Evolutionary conservation across 2,888 invertebrate species (phyloP).

Genomic region (Aproaerema taeniolella): DNA sequence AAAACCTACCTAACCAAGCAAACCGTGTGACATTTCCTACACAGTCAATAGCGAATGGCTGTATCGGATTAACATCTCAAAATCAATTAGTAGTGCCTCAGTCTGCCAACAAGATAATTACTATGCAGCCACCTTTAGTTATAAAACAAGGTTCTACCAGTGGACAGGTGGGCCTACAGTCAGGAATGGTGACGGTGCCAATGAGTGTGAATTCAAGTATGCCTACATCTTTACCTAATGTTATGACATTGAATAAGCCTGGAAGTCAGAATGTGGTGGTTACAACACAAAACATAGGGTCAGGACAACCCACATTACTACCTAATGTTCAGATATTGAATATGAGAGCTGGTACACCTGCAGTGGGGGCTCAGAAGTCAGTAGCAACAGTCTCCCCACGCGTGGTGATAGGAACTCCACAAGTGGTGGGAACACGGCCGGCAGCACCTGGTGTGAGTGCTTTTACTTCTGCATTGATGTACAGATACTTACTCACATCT

Average conservation of each 20-base stretch:
- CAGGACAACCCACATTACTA: constrained; percentile 79
- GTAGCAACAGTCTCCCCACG: constrained; percentile 87
- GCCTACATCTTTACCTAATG: constrained; percentile 77
- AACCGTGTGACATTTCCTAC: constrained; percentile 39
- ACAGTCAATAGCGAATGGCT: constrained; percentile 83
- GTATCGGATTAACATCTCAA: constrained; percentile 78
- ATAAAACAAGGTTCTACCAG: constrained; percentile 60
- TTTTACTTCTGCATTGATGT: constrained; percentile 9
- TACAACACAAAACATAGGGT: constrained; percentile 79
- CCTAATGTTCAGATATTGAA: constrained; percentile 92
- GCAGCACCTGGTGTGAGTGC: constrained; percentile 86
- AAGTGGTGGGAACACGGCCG: constrained; percentile 88
- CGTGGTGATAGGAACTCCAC: constrained; percentile 89
- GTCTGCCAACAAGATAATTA: constrained; percentile 40
- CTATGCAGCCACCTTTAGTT: constrained; percentile 66
- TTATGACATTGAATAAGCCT: constrained; percentile 80
- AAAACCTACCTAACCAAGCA: constrained; percentile 55
- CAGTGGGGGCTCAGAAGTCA: constrained; percentile 83
- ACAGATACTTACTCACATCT: constrained; percentile 6
- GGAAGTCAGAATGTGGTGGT: constrained; percentile 68
- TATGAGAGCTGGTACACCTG: constrained; percentile 85
- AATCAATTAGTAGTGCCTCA: constrained; percentile 67
- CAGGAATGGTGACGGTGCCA: constrained; percentile 80
- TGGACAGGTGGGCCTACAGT: constrained; percentile 61
- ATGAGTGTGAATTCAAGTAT: constrained; percentile 80